phyloP scores from a whole-genome alignment of 2,888 invertebrate species.

The Entomobrya multifasciata region DNA sequence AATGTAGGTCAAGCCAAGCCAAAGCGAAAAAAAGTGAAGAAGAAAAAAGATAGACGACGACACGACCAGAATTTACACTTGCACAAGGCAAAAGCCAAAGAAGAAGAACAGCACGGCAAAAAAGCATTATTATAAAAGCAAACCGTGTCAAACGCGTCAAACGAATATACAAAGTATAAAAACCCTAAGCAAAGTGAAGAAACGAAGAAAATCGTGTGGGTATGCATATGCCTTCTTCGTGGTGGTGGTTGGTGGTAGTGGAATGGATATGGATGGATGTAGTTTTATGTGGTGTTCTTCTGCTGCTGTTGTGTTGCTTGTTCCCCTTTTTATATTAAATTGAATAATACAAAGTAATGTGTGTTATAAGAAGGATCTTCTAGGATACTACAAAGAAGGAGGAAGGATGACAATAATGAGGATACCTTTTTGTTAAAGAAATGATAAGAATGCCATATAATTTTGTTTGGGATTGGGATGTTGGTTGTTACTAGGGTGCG shows the following conservation, averaged over 20 bases:
- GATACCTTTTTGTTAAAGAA: no score
- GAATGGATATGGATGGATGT: not conserved
- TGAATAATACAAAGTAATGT: no score
- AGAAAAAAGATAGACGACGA: constrained; percentile 58
- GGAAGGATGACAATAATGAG: no score
- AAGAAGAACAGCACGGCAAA: constrained; percentile 13
- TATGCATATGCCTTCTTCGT: not conserved
- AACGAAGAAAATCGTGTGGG: not conserved
- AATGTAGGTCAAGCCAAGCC: constrained; percentile 71
- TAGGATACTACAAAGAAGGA: no score
- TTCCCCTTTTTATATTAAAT: no score
- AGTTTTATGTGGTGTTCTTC: not conserved
- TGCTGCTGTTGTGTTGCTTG: no score
- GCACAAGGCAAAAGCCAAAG: not conserved
- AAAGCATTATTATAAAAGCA: constrained; percentile 36
- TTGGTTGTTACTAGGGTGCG: no score
- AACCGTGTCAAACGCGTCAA: constrained; percentile 46
- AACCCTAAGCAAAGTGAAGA: not conserved
- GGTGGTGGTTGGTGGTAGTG: no score
- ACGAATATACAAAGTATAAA: not conserved
- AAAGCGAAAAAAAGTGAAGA: constrained; percentile 39
- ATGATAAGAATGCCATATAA: no score
- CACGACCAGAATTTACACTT: constrained; percentile 13
- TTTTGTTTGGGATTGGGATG: no score
- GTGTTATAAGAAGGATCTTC: no score